These are phyloP conservation scores for Brachionus calyciflorus DNA, from an alignment of 1,140 invertebrate genomes.

Conservation along the genomic window DNA sequence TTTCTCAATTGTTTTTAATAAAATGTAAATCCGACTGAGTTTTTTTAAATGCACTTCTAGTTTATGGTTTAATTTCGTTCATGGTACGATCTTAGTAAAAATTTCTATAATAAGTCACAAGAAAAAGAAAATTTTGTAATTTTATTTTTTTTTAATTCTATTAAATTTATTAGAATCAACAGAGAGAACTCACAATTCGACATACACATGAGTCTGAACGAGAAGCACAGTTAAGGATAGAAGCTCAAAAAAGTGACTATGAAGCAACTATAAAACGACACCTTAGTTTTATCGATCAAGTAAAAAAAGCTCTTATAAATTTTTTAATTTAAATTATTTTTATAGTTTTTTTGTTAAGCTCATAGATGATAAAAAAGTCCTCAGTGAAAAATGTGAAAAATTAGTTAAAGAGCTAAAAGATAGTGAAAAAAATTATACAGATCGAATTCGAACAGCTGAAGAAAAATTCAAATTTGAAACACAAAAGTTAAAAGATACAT, in stretches of 20 bases:
- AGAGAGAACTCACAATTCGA: constrained; percentile 59
- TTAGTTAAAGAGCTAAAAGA: constrained; percentile 59
- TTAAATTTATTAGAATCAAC: constrained; percentile 60
- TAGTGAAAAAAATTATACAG: constrained; percentile 58
- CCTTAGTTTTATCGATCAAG: constrained; percentile 61
- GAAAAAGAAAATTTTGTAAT: background rate
- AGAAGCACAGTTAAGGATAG: constrained; percentile 53
- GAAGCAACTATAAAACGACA: constrained; percentile 60
- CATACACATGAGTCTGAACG: constrained; percentile 60
- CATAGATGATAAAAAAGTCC: constrained; percentile 60
- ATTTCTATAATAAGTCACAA: background rate
- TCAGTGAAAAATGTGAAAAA: constrained; percentile 60
- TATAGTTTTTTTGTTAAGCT: constrained; percentile 53
- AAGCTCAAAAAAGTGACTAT: constrained; percentile 60
- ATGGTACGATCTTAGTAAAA: background rate
- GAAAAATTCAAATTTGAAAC: constrained; percentile 56
- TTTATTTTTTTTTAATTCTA: no score
- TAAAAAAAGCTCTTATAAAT: no score
- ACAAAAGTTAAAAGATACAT: constrained; percentile 59
- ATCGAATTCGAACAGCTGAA: constrained; percentile 55
- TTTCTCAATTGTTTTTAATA: no score
- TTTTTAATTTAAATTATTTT: constrained; percentile 1
- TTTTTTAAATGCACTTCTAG: no score
- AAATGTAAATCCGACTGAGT: no score
- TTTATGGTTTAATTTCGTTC: no score